Base-by-base conservation (phyloP, 2,888 invertebrate genomes). In the Drosophila helvetica region DNA sequence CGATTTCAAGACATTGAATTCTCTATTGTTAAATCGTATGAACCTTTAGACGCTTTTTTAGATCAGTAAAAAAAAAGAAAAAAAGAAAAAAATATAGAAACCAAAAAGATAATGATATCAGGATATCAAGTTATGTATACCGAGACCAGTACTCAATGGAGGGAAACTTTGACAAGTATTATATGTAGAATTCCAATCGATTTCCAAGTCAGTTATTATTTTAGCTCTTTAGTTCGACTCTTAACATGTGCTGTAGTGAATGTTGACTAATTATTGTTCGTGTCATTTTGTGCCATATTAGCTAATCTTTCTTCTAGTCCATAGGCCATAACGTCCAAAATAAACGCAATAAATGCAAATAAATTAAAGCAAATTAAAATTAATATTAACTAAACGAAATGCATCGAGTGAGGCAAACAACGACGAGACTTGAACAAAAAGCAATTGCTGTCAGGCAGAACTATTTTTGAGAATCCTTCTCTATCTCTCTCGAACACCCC, bases 221-320 rank as follows among this genome's bases (percentile, higher is more conserved):
- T 54, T 57, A 45, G 51, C 70, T 60, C 30, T 22, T 64, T 48
- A 48, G 33, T 65, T 58, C 58, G 63, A 58, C 58, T 58, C 74
- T 80, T 86, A 85, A 87, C 85, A 87, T 87, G 84, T 87, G 87
- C 83, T 74, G 87, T 87, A 85, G 84, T 85, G 75, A 80, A 72
- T 77, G 64, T 79, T 73, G 68, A 85, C 85, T 80, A 85, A 82
- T 78, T 74, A 62, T 65, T 62, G 65, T 79, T 79, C 55, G 70
- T 70, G 73, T 72, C 53, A 57, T 74, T 78, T 68, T 82, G 84
- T 84, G 85, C 85, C 85, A 82, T 84, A 78, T 78, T 81, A 70
- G 61, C 56, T 38, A 75, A 70, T 59, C 59, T 73, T 51, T 68
- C 53, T 69, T 68, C 58, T 69, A 69, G 65, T 66, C 66, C 66